Evolutionary conservation across 2,888 invertebrate species (phyloP), one percentile per base, ranked within the genome.

Genomic region (Hemaris fuciformis): DNA sequence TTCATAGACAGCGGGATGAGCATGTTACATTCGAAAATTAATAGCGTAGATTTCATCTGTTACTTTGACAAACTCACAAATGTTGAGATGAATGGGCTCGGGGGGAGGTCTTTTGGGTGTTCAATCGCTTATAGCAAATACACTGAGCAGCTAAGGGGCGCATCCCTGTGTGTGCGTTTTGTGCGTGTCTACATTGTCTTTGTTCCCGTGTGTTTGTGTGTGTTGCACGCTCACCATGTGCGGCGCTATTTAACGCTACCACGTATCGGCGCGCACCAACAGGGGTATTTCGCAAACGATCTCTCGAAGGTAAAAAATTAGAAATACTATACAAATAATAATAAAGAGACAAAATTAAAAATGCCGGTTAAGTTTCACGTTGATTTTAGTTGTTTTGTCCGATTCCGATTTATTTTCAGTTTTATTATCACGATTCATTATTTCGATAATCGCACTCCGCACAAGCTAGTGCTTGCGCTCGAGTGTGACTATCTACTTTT

Each of bases 271-370:
- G 91, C 85, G 87, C 89, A 85, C 87, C 91, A 85, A 84, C 93
- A 97, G 97, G 97, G 95, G 96, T 97, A 95, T 97, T 97, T 97
- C 97, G 97, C 96, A 97, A 97, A 97, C 96, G 97, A 96, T 97
- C 97, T 95, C 96, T 97, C 96, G 97, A 97, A 97, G 97, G 97
- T 97, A 97, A 96, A 95, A 95, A 94, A 84, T 81, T 88, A 87
- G 84, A 86, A 83, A 83, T 88, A 86, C 80, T 87, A 81, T 84
- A 85, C 81, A 83, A 84, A 81, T 83, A 79, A 73, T 78, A 70
- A 77, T 74, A 75, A 82, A 69, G 46, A 79, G 79, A 84, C 81
- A 81, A 84, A 81, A 84, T 76, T 66, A 66, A 71, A 72, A 67
- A 81, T 79, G 75, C 87, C 87, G 85, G 86, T 85, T 88, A 85